These are phyloP conservation scores for Nothocercus julius DNA, from an alignment of 2,113 vertebrate genomes.

Conservation along the genomic window DNA sequence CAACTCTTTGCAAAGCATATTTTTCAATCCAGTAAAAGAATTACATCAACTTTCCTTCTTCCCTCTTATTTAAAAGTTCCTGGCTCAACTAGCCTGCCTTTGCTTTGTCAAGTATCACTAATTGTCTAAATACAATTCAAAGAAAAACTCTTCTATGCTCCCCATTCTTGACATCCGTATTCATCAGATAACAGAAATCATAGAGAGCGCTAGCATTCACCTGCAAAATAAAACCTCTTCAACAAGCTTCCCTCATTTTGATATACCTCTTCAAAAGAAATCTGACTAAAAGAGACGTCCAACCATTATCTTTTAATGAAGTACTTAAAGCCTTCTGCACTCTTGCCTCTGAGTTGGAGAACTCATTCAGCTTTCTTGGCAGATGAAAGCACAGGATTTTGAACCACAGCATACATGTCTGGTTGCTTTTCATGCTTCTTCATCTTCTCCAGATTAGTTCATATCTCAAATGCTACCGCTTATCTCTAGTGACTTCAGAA, in stretches of 20 bases:
- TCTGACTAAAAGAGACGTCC: slow-evolving; percentile 7
- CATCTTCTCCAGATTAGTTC: background rate
- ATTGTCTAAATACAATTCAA: background rate
- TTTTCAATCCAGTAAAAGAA: slow-evolving; percentile 38
- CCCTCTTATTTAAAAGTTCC: slow-evolving; percentile 13
- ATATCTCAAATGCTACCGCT: background rate
- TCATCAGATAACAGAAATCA: slow-evolving; percentile 4
- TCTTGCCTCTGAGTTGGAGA: background rate
- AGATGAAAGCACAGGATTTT: slow-evolving; percentile 8
- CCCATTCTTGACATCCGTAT: background rate
- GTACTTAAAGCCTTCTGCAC: slow-evolving; percentile 16
- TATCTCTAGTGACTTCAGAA: background rate
- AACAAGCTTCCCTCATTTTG: background rate
- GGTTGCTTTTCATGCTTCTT: background rate
- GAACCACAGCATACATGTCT: background rate
- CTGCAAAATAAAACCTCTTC: background rate
- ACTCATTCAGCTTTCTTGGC: slow-evolving; percentile 17
- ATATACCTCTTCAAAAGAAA: slow-evolving; percentile 14
- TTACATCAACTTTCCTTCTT: slow-evolving; percentile 9
- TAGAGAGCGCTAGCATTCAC: background rate
- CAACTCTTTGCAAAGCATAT: background rate
- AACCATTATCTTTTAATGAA: background rate
- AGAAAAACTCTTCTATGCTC: background rate
- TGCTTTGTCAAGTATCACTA: background rate
- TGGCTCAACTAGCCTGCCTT: slow-evolving; percentile 1